Evolutionary conservation across 1,140 invertebrate genomes (phyloP), one percentile per base, ranked within the genome.

Genomic region (Pemphigus obesinymphae): DNA sequence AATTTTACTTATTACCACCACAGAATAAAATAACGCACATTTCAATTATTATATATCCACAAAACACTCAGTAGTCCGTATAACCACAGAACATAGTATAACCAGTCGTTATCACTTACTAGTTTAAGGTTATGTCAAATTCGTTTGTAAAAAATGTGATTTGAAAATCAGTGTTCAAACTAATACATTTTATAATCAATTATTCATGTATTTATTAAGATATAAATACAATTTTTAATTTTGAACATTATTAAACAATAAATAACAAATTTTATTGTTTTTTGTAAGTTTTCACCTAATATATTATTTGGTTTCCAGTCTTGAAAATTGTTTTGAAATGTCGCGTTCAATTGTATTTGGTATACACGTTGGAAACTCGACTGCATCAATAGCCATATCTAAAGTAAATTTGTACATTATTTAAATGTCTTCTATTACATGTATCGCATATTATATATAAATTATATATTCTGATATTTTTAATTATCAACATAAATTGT

Each of bases 291-390:
- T 31, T 63, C 31, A 20, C 17, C 37, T 40, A 37, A 31, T n/a
- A 7, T n/a, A 70, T 29, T 31, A 31, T 10, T 20, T 73, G 23
- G 3, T 26, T 23, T 55, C 11, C 23, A n/a, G n/a, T n/a, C n/a
- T n/a, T n/a, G n/a, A n/a, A n/a, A n/a, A 11, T 34, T 63, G 6
- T 50, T 37, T 29, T 48, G 7, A 11, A 50, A 82, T 82, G 78
- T 63, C 78, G 5, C 78, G 78, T 26, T 55, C 66, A n/a, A 83
- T 70, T 58, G 83, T 83, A 29, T 83, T 83, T 82, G 83, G 83
- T 6, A 72, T 83, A 50, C 66, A 83, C 34, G 66, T 83, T 37
- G 83, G 83, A 34, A 83, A 83, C 45, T 82, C 83, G 15, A 76
- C 76, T 17, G 76, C 83, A 17, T 82, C 76, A 37, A 83, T 83